phyloP scores from a whole-genome alignment of 1,140 invertebrate genomes.

The Tenebrio molitor region DNA sequence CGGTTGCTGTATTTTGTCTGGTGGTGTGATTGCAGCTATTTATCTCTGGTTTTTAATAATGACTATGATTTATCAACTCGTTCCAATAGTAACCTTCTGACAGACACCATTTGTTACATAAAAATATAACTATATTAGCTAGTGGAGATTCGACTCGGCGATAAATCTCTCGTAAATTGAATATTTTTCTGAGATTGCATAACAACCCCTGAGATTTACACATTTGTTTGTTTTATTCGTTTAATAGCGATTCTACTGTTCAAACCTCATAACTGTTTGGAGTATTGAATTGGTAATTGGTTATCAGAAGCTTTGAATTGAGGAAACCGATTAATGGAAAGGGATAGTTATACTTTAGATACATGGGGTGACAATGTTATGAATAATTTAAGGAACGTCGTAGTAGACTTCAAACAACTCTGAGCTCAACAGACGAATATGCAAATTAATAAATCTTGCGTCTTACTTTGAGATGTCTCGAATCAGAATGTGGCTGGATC shows the following conservation, averaged over 20 bases:
- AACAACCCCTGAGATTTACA: not conserved
- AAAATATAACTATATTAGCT: slow-evolving; percentile 31
- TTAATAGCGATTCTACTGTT: not conserved
- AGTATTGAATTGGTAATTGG: slow-evolving; percentile 47
- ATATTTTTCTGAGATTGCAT: not conserved
- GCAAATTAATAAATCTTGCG: slow-evolving; percentile 65
- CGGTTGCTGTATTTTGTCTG: not conserved
- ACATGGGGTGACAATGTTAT: slow-evolving; percentile 60
- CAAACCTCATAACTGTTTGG: not conserved
- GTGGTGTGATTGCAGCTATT: slow-evolving; percentile 34
- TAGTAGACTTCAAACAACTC: slow-evolving; percentile 60
- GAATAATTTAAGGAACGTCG: slow-evolving; percentile 62
- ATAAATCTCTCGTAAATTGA: slow-evolving; percentile 21
- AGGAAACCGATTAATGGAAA: slow-evolving; percentile 51
- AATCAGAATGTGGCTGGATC: slow-evolving; percentile 57
- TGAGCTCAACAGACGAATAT: slow-evolving; percentile 57
- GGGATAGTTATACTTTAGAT: slow-evolving; percentile 56
- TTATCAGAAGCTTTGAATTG: slow-evolving; percentile 44
- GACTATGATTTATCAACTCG: slow-evolving; percentile 44
- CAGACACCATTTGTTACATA: slow-evolving; percentile 22
- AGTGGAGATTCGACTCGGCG: not conserved
- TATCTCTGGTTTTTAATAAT: slow-evolving; percentile 45
- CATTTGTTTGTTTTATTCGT: not conserved
- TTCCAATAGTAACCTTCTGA: slow-evolving; percentile 38
- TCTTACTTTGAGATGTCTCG: slow-evolving; percentile 61